Percentiles rank a stretch among this genome's conserved stretches.
Conservation (phyloP, 1,140 invertebrate species). For the Eurytemora carolleeae region DNA sequence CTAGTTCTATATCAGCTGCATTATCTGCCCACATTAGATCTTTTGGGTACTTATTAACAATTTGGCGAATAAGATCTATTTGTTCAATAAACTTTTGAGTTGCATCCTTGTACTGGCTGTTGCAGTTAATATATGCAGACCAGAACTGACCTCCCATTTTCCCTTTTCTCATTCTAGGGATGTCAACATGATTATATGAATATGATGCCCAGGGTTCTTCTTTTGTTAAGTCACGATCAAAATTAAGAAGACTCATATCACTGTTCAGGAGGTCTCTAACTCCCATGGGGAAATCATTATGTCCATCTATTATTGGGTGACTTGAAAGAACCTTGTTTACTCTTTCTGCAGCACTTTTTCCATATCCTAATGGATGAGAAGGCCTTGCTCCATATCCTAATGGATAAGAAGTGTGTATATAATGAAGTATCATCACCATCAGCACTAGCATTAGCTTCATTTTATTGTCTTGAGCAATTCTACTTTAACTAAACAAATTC, state of each 20-base stretch:
- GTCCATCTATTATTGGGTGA: not conserved
- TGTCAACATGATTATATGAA: conserved; percentile 33
- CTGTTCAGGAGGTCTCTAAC: not conserved
- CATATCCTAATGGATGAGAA: too few relatives aligned
- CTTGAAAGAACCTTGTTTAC: too few relatives aligned
- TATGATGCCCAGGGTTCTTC: conserved; percentile 18
- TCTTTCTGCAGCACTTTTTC: too few relatives aligned
- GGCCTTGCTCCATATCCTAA: too few relatives aligned
- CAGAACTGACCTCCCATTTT: conserved; percentile 35
- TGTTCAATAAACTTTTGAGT: conserved; percentile 26
- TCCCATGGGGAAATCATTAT: conserved; percentile 5
- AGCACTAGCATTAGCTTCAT: too few relatives aligned
- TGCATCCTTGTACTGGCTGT: conserved; percentile 25
- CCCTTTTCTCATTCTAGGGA: conserved; percentile 31
- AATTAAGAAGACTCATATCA: conserved; percentile 2
- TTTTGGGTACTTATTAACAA: conserved; percentile 24
- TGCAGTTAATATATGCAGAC: conserved; percentile 25
- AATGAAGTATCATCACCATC: too few relatives aligned
- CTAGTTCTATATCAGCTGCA: conserved; percentile 42
- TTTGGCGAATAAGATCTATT: conserved; percentile 26
- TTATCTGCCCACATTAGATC: conserved; percentile 24
- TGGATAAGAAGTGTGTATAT: too few relatives aligned
- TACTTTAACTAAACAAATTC: too few relatives aligned
- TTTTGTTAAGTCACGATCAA: not conserved
- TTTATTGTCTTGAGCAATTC: too few relatives aligned